Percentiles rank a stretch among this genome's conserved stretches.
phyloP scores from a whole-genome alignment of 23 tunicate species.

The Styela clava region DNA sequence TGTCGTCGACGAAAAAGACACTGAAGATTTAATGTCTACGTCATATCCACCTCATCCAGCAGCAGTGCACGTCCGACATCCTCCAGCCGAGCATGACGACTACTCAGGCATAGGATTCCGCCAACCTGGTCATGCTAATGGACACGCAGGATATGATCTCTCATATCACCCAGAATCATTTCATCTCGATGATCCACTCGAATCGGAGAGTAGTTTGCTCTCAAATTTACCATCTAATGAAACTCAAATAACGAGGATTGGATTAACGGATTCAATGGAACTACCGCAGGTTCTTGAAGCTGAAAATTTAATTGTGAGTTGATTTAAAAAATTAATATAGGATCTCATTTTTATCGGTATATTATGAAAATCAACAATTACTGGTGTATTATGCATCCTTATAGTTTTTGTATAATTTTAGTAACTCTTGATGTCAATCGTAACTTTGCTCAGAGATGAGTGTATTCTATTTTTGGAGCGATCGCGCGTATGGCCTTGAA shows the following conservation, averaged over 20 bases:
- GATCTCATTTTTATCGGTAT: too few relatives aligned
- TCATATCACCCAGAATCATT: constrained; percentile 12
- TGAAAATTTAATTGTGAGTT: background rate
- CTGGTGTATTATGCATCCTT: too few relatives aligned
- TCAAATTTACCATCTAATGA: constrained; percentile 2
- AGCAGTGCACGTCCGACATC: background rate
- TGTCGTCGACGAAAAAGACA: background rate
- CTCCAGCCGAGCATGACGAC: constrained; percentile 8
- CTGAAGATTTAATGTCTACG: background rate
- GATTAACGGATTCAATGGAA: constrained; percentile 9
- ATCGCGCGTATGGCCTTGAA: too few relatives aligned
- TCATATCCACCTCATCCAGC: background rate
- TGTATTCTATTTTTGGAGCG: too few relatives aligned
- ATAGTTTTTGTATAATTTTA: too few relatives aligned
- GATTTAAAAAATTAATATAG: too few relatives aligned
- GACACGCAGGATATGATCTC: background rate
- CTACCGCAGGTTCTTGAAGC: background rate
- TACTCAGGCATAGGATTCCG: background rate
- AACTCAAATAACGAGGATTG: constrained; percentile 20
- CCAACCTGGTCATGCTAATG: background rate
- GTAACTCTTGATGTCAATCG: too few relatives aligned
- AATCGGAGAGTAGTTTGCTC: background rate
- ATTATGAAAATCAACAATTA: too few relatives aligned
- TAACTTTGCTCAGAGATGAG: too few relatives aligned
- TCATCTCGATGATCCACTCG: background rate